These are phyloP conservation scores for Puma concolor DNA, from an alignment of 2,113 vertebrate species.

Conservation along the genomic window DNA sequence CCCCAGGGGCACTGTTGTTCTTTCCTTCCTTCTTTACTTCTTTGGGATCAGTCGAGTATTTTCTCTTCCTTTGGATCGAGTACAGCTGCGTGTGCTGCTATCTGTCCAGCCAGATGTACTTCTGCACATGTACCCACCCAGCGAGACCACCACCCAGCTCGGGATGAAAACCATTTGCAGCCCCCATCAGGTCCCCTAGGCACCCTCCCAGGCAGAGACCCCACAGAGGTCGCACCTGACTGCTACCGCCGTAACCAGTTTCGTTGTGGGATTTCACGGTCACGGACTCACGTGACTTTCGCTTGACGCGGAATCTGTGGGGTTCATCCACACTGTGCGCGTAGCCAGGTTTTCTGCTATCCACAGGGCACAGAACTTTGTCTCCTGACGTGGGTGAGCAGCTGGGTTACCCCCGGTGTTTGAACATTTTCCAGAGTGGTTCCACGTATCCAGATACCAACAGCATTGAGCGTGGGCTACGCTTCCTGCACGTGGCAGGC, in stretches of 20 bases:
- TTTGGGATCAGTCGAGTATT: not conserved
- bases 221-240: accelerated
- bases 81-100: accelerated
- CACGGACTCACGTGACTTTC: accelerated
- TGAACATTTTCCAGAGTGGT: accelerated
- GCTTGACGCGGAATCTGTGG: not conserved
- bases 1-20: accelerated
- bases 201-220: not conserved
- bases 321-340: accelerated
- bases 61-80: too few species aligned
- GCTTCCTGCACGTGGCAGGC: accelerated
- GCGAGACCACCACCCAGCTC: accelerated
- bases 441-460: accelerated
- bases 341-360: accelerated
- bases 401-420: accelerated
- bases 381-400: too few species aligned
- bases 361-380: accelerated
- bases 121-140: accelerated
- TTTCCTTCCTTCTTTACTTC: not conserved
- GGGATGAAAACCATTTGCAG: not conserved
- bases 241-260: accelerated
- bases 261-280: accelerated
- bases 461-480: accelerated
- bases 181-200: not conserved
- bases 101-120: not conserved